Conservation (phyloP, 2,113 vertebrate genomes). For the Platichthys stellatus region DNA sequence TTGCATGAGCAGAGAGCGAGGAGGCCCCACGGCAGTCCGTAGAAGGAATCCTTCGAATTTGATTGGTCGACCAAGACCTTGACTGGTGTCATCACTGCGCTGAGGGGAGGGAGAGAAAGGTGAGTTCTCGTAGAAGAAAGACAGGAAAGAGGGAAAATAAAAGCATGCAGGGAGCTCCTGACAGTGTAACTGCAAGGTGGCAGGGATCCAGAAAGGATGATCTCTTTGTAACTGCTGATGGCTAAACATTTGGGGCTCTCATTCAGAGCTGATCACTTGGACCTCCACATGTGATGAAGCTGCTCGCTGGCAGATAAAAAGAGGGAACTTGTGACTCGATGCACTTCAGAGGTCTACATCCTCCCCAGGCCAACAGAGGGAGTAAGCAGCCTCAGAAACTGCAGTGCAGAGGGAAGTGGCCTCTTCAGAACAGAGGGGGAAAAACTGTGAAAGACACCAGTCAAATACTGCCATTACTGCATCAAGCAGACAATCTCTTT, state of each 20-base stretch:
- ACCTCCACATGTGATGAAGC: too few species aligned
- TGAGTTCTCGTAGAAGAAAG: neutral
- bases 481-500: neutral
- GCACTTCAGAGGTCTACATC: neutral
- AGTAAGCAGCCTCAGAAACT: conserved; percentile 10
- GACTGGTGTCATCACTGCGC: conserved; percentile 25
- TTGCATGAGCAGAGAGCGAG: conserved; percentile 26
- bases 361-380: conserved; percentile 4
- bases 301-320: too few species aligned
- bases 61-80: conserved; percentile 46
- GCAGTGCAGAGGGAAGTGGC: too few species aligned
- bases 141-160: neutral
- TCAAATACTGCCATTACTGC: neutral
- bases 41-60: conserved; percentile 13
- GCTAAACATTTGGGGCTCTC: too few species aligned
- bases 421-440: too few species aligned
- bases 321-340: too few species aligned
- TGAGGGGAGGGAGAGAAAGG: conserved; percentile 8
- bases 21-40: conserved; percentile 13
- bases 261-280: too few species aligned
- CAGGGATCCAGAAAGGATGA: too few species aligned
- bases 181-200: too few species aligned
- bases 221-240: too few species aligned
- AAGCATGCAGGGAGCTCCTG: too few species aligned
- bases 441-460: neutral